A percentile compares a stretch with the other conserved stretches of the same genome.
phyloP scores from a whole-genome alignment of 2,113 vertebrate species.

The Poecilia latipinna region DNA sequence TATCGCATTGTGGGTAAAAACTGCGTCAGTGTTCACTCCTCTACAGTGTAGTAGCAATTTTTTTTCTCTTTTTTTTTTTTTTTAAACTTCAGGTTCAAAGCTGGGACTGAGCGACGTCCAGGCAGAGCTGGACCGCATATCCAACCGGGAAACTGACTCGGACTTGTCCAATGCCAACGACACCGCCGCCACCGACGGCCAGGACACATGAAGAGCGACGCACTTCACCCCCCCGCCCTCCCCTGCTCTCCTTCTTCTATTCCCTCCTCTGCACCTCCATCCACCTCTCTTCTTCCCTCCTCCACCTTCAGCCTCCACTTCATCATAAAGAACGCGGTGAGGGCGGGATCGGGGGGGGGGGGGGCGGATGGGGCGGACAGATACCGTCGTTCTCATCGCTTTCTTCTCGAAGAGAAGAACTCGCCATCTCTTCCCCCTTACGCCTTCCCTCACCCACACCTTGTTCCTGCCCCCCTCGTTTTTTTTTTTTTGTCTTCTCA shows the following conservation, averaged over 20 bases:
- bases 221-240: conserved; percentile 13
- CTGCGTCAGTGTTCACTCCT: background rate
- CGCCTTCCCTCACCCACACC: conserved; percentile 31
- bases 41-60: background rate
- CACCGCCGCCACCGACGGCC: conserved; percentile 89
- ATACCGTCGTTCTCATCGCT: conserved; percentile 24
- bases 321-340: conserved; percentile 35
- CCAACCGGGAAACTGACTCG: conserved; percentile 87
- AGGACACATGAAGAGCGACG: conserved; percentile 89
- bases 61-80: background rate
- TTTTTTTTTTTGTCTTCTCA: conserved; percentile 24
- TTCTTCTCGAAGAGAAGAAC: conserved; percentile 41
- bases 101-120: conserved; percentile 96
- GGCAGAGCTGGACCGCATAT: conserved; percentile 96
- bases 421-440: conserved; percentile 18
- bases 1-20: conserved; percentile 33
- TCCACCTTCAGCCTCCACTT: conserved; percentile 43
- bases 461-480: conserved; percentile 21
- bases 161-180: conserved; percentile 85
- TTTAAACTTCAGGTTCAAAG: conserved; percentile 87
- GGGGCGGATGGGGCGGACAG: conserved; percentile 28
- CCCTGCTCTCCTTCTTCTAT: conserved; percentile 77
- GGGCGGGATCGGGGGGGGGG: conserved; percentile 11
- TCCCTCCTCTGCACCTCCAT: conserved; percentile 61
- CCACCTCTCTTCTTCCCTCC: conserved; percentile 79